Conservation (phyloP, 2,113 vertebrate species). For the Lepus americanus region DNA sequence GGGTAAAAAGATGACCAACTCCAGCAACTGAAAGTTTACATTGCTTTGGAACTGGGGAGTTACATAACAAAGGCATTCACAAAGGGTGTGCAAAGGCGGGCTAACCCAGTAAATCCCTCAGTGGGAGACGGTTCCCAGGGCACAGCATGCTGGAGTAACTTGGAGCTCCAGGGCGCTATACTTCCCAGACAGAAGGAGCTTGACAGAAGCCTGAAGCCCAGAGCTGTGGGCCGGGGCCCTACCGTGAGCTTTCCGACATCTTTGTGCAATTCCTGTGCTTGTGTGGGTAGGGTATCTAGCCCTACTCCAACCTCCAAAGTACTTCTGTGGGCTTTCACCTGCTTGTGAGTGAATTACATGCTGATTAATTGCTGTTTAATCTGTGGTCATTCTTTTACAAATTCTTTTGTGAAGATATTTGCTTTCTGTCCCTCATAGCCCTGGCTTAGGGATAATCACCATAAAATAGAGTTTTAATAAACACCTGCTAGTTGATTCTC, state of each 20-base stretch:
- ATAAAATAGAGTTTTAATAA: not conserved
- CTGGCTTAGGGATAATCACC: too few species aligned
- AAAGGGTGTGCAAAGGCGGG: not conserved
- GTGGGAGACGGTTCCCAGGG: not conserved
- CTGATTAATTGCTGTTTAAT: not conserved
- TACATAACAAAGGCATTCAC: not conserved
- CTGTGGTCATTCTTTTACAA: not conserved
- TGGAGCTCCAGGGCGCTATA: not conserved
- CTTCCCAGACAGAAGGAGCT: not conserved
- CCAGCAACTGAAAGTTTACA: not conserved
- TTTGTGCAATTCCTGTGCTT: not conserved
- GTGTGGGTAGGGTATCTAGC: not conserved
- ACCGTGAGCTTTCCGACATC: too few species aligned
- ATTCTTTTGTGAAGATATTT: not conserved
- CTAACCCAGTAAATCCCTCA: not conserved
- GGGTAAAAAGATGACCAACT: not conserved
- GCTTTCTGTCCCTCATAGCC: not conserved
- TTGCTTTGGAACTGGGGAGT: not conserved
- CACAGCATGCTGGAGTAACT: not conserved
- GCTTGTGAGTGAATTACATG: too few species aligned
- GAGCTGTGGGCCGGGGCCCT: too few species aligned
- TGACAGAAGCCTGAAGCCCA: not conserved
- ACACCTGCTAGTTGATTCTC: not conserved
- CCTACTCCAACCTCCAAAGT: fast-evolving
- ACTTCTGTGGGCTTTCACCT: too few species aligned